phyloP scores from a whole-genome alignment of 2,113 vertebrate genomes.

The Megalops atlanticus region DNA sequence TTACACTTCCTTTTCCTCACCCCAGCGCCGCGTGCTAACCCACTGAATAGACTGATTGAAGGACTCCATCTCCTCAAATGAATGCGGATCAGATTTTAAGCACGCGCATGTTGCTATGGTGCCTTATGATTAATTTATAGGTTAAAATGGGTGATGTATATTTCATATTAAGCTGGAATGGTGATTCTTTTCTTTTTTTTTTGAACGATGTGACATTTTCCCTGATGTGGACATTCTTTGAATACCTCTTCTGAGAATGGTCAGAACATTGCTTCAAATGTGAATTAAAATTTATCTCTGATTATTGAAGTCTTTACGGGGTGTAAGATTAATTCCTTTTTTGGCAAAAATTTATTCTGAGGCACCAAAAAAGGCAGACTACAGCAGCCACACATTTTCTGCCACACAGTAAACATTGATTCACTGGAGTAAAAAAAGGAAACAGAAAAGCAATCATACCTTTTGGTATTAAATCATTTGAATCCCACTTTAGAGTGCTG shows the following conservation, averaged over 20 bases:
- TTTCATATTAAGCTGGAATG: no score
- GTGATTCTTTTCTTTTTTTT: background rate
- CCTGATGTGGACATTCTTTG: no score
- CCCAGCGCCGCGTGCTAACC: no score
- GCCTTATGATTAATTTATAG: no score
- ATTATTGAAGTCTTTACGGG: background rate
- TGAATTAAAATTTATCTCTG: background rate
- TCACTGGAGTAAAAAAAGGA: constrained; percentile 15
- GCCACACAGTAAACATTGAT: background rate
- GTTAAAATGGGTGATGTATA: no score
- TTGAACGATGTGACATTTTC: no score
- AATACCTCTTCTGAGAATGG: background rate
- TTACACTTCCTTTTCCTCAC: no score
- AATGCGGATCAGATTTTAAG: no score
- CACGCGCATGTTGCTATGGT: no score
- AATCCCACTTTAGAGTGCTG: background rate
- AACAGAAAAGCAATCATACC: constrained; percentile 28
- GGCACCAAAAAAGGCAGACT: background rate
- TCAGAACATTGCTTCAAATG: background rate
- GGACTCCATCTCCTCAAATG: no score
- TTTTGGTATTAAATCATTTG: background rate
- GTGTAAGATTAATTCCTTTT: background rate
- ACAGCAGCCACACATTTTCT: background rate
- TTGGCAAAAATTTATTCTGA: background rate
- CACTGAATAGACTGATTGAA: no score